These are phyloP conservation scores for Dendrolimus punctatus DNA, from an alignment of 1,140 invertebrate genomes.

Conservation along the genomic window DNA sequence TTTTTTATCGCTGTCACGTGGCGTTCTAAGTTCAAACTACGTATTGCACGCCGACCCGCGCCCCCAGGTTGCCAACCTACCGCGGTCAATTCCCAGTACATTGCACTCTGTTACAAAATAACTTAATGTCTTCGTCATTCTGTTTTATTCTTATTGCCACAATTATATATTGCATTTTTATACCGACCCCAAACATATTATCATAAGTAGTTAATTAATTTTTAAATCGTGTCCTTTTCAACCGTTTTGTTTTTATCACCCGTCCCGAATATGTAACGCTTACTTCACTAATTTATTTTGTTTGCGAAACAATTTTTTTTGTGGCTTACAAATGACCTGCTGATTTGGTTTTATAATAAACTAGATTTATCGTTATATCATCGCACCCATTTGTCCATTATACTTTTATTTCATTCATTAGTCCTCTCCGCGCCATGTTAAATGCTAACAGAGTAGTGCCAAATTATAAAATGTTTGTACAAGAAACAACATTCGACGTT, in stretches of 20 bases:
- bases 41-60: constrained; percentile 34
- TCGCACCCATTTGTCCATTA: neutral
- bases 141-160: constrained; percentile 43
- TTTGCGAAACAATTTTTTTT: constrained; percentile 28
- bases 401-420: no score
- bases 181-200: constrained; percentile 42
- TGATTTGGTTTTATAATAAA: constrained; percentile 8
- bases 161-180: constrained; percentile 50
- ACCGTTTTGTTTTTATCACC: constrained; percentile 32
- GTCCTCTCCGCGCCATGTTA: no score
- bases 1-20: constrained; percentile 30
- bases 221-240: constrained; percentile 42
- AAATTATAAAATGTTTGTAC: no score
- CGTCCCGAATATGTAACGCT: constrained; percentile 27
- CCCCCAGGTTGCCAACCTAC: constrained; percentile 40
- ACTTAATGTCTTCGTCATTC: constrained; percentile 50
- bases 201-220: constrained; percentile 59
- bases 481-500: no score
- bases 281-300: constrained; percentile 25
- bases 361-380: constrained; percentile 9
- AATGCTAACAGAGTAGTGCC: no score
- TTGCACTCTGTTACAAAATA: constrained; percentile 61
- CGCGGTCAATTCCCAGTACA: constrained; percentile 49
- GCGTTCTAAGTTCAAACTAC: constrained; percentile 21
- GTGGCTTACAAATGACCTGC: constrained; percentile 8